Base-by-base conservation (phyloP, 1,140 invertebrate genomes). In the Apis dorsata region DNA sequence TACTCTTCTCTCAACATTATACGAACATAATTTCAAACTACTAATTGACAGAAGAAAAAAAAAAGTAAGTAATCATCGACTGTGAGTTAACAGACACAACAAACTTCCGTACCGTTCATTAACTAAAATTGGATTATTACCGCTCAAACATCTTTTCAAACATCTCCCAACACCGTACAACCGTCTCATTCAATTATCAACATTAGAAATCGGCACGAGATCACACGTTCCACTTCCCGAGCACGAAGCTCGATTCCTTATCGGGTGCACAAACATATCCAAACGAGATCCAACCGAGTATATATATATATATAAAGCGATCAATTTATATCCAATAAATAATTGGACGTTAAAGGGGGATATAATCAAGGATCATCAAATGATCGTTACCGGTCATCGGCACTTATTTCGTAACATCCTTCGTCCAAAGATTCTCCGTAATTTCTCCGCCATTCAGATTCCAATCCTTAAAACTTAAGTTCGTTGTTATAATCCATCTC, bases 151-250 rank as follows among this genome's bases (percentile, higher is more conserved):
- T 34, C 34, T 44, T 44, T 44, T 44, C 34, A 44, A 44, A 44
- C 34, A 0, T 57, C 57, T 19, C 5, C 2, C 15, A 57, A 19
- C 17, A 17, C 17, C 17, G 17, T 7, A 55, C 60, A 8, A 24
- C 12, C n/a, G 7, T 62, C 24, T 49, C 66, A 12, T 44, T 49
- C 66, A 1, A 68, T 49, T 44, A 13, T 13, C 34, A 49, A 0
- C 24, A 8, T 13, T 17, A 19, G 17, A n/a, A 49, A 49, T n/a
- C 11, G 49, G 11, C 34, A 10, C 34, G 34, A 49, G 66, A 44
- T 68, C 66, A 8, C 66, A 68, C 66, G 66, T 21, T 68, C 66
- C 66, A 68, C 34, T 49, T 68, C 19, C 8, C 66, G 28, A 66
- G 13, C 15, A 9, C 28, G 17, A 34, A 12, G 8, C 34, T 44